Percentiles rank a stretch among this genome's conserved stretches.
These are phyloP conservation scores for Nasonia giraulti DNA, from an alignment of 1,140 invertebrate species.

Conservation along the genomic window DNA sequence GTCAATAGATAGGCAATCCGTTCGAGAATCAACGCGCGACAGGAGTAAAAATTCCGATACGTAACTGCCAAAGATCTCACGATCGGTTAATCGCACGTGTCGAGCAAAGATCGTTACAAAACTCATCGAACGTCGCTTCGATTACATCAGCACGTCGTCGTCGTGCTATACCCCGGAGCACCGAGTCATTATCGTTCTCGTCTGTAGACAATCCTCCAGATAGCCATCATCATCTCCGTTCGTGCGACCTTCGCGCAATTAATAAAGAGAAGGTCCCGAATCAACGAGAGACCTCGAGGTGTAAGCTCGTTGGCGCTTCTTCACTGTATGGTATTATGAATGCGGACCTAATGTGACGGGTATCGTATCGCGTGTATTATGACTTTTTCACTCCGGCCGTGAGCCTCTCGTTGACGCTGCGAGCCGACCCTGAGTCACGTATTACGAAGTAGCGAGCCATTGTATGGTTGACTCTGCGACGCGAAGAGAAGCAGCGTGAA, in stretches of 20 bases:
- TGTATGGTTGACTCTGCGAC: slow-evolving; percentile 8
- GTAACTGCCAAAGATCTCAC: background rate
- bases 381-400: slow-evolving; percentile 49
- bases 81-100: background rate
- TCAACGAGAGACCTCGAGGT: slow-evolving; percentile 43
- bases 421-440: background rate
- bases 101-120: slow-evolving; percentile 1
- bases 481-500: background rate
- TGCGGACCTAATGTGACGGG: slow-evolving; percentile 42
- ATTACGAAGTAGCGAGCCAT: slow-evolving; percentile 28
- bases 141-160: slow-evolving; percentile 38
- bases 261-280: slow-evolving; percentile 51
- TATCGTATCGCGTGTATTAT: background rate
- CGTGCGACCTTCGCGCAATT: slow-evolving; percentile 68
- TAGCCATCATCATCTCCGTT: slow-evolving; percentile 62
- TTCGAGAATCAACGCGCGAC: too few species aligned
- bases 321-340: slow-evolving; percentile 40
- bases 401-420: slow-evolving; percentile 45
- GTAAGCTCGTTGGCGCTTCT: slow-evolving; percentile 51
- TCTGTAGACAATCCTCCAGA: slow-evolving; percentile 27
- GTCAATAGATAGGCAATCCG: too few species aligned
- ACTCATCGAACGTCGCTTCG: slow-evolving; percentile 16
- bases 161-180: slow-evolving; percentile 53
- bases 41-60: background rate
- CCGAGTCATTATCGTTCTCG: slow-evolving; percentile 54